phyloP scores from a whole-genome alignment of 2,797 vertebrate species.

The Epinephelus coioides region DNA sequence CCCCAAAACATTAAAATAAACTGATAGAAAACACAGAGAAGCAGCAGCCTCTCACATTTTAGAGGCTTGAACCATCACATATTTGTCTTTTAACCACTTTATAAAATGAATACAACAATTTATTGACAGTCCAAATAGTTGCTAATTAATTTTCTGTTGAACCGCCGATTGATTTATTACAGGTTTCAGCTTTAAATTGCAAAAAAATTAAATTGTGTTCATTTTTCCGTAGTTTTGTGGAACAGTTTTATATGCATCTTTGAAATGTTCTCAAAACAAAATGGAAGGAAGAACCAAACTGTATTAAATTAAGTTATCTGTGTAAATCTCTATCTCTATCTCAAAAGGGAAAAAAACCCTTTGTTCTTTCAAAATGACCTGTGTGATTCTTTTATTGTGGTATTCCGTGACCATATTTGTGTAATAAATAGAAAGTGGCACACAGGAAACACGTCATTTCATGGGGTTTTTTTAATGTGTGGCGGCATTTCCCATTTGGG shows the following conservation, averaged over 20 bases:
- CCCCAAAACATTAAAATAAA: neutral
- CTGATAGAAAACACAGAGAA: neutral
- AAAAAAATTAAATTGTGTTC: no score
- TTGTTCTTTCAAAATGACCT: conserved; percentile 31
- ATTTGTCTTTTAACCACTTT: no score
- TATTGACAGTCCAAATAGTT: neutral
- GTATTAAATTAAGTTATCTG: neutral
- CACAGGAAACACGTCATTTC: conserved; percentile 64
- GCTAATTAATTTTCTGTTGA: neutral
- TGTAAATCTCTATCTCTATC: neutral
- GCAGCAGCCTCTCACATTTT: neutral
- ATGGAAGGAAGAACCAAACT: neutral
- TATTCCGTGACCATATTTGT: conserved; percentile 47
- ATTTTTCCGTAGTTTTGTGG: neutral
- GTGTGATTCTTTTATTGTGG: conserved; percentile 44
- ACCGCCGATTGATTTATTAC: neutral
- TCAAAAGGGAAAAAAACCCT: neutral
- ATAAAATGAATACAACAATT: no score
- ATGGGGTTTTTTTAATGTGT: conserved; percentile 54
- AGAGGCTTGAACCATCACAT: no score
- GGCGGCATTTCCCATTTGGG: conserved; percentile 76
- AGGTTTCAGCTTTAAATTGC: neutral
- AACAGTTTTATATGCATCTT: neutral
- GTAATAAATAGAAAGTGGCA: conserved; percentile 51
- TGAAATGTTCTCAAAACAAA: neutral